Evolutionary conservation across 2,797 vertebrate genomes (phyloP).

Genomic region (Arctocebus calabarensis): DNA sequence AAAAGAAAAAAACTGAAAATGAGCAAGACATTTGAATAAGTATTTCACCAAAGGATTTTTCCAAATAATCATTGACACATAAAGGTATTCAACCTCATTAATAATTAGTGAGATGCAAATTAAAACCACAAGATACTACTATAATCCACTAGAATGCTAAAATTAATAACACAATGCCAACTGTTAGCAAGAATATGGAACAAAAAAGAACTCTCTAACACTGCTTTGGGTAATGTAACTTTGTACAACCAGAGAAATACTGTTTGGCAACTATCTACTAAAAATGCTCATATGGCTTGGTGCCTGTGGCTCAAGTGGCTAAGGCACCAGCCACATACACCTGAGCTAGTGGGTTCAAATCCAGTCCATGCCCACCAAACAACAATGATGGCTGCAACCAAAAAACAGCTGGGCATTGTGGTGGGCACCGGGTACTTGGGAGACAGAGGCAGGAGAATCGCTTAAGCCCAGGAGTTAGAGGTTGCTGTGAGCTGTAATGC

Average conservation of each 20-base stretch:
- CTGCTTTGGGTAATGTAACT: neutral
- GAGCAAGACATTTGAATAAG: neutral
- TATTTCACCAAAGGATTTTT: neutral
- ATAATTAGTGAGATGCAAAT: neutral
- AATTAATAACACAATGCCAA: neutral
- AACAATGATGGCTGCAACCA: too few species aligned
- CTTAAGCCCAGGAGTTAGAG: too few species aligned
- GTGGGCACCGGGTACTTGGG: too few species aligned
- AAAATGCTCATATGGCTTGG: neutral
- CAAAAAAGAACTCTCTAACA: neutral
- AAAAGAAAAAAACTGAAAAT: slow-evolving; percentile 25
- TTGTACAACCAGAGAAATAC: neutral
- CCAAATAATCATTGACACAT: neutral
- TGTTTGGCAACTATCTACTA: neutral
- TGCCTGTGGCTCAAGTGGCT: too few species aligned
- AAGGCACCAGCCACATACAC: too few species aligned
- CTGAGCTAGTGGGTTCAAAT: too few species aligned
- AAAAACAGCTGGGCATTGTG: too few species aligned
- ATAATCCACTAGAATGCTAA: neutral
- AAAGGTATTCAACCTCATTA: slow-evolving; percentile 11
- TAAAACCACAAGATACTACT: neutral
- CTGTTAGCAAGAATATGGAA: neutral
- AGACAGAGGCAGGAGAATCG: too few species aligned
- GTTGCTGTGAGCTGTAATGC: too few species aligned
- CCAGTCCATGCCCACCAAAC: too few species aligned